Conservation (phyloP, 1,140 invertebrate genomes). For the Drosophila neocordata region DNA sequence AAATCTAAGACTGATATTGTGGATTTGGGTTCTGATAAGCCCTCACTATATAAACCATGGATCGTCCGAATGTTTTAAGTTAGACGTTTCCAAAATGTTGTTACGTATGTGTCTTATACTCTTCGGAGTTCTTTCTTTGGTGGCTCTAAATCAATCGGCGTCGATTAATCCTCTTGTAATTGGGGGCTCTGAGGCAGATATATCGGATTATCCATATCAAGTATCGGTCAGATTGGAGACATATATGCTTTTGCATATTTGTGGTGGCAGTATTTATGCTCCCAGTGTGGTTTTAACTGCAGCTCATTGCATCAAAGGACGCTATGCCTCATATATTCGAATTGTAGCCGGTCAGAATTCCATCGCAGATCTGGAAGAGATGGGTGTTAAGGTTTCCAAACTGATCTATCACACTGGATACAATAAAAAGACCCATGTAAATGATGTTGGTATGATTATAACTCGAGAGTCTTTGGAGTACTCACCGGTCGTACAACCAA, state of each 20-base stretch:
- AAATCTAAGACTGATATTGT: constrained; percentile 43
- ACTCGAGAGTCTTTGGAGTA: constrained; percentile 52
- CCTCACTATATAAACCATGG: constrained; percentile 27
- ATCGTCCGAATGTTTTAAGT: constrained; percentile 16
- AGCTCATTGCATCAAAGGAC: constrained; percentile 84
- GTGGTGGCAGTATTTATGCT: constrained; percentile 83
- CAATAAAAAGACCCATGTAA: constrained; percentile 63
- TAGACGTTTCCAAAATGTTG: constrained; percentile 39
- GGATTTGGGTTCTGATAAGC: constrained; percentile 41
- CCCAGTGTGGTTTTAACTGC: constrained; percentile 84
- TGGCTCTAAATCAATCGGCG: constrained; percentile 31
- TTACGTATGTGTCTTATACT: constrained; percentile 41
- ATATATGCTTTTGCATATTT: constrained; percentile 68
- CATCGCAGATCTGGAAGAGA: constrained; percentile 64
- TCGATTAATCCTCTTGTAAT: constrained; percentile 55
- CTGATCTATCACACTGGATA: constrained; percentile 62
- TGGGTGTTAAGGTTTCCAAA: constrained; percentile 64
- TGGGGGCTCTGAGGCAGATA: constrained; percentile 55
- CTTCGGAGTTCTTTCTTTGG: constrained; percentile 34
- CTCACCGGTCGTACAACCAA: constrained; percentile 55
- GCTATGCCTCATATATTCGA: constrained; percentile 63
- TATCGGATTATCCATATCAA: constrained; percentile 59
- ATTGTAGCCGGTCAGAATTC: constrained; percentile 67
- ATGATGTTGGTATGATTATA: constrained; percentile 78
- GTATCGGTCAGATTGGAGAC: constrained; percentile 68